These are phyloP conservation scores for Clusia tigrina DNA, from an alignment of 2,888 invertebrate genomes.

Conservation along the genomic window DNA sequence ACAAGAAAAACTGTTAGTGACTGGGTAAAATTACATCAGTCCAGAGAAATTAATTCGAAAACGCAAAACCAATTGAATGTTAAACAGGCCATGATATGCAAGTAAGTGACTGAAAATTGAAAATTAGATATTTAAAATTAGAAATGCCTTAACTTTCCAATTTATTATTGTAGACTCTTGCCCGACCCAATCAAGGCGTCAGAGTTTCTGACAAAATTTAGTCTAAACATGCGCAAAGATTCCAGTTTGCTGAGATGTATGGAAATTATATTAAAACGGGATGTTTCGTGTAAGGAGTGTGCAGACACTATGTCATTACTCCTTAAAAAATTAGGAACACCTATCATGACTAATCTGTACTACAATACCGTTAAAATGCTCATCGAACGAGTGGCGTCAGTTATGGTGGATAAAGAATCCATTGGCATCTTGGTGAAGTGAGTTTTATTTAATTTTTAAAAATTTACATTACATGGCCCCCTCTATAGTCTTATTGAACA, in stretches of 20 bases:
- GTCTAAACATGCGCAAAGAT: conserved; percentile 79
- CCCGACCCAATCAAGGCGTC: conserved; percentile 93
- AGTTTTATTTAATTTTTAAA: conserved; percentile 40
- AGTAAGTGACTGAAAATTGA: conserved; percentile 46
- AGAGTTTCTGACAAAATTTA: conserved; percentile 86
- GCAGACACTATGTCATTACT: conserved; percentile 86
- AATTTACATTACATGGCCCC: neutral
- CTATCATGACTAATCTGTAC: conserved; percentile 93
- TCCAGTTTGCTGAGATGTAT: conserved; percentile 77
- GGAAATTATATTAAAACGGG: conserved; percentile 86
- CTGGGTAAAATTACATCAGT: conserved; percentile 83
- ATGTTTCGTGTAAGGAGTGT: conserved; percentile 92
- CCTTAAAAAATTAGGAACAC: conserved; percentile 91
- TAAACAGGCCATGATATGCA: conserved; percentile 67
- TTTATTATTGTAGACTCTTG: conserved; percentile 73
- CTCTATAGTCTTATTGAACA: conserved; percentile 68
- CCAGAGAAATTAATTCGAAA: conserved; percentile 72
- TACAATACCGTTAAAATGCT: conserved; percentile 96
- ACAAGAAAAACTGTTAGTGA: conserved; percentile 85
- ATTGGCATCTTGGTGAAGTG: conserved; percentile 75
- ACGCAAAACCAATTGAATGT: conserved; percentile 77
- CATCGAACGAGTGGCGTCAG: conserved; percentile 92
- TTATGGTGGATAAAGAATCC: conserved; percentile 93
- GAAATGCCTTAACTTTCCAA: conserved; percentile 5
- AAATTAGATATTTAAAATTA: neutral